A percentile compares a stretch with the other conserved stretches of the same genome.
Evolutionary conservation across 2,888 invertebrate species (phyloP).

Genomic region (Embidobia sp.): DNA sequence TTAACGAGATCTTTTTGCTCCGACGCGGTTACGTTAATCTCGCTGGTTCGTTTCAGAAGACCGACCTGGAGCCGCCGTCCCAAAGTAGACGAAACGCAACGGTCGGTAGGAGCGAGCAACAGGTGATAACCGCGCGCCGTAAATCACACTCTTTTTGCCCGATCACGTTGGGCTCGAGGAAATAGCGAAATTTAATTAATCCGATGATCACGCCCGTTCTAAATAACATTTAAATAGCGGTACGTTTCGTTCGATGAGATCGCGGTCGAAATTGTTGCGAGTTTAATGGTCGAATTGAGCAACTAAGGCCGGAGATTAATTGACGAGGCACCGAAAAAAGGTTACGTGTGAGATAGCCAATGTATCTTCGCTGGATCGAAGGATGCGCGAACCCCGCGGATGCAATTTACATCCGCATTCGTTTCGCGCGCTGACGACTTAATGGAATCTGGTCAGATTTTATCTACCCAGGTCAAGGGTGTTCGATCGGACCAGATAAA

Average conservation of each 20-base stretch:
- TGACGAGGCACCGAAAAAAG: conserved; percentile 23
- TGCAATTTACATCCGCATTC: too few relatives aligned
- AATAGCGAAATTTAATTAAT: conserved; percentile 31
- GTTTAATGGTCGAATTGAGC: conserved; percentile 31
- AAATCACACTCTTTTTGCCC: conserved; percentile 35
- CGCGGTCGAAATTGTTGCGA: conserved; percentile 3
- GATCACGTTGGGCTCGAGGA: too few relatives aligned
- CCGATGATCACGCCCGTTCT: conserved; percentile 25
- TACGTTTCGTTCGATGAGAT: conserved; percentile 9
- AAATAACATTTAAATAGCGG: conserved; percentile 54
- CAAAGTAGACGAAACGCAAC: too few relatives aligned
- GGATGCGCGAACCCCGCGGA: too few relatives aligned
- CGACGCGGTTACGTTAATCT: too few relatives aligned
- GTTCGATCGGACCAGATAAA: conserved; percentile 36
- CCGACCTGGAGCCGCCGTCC: too few relatives aligned
- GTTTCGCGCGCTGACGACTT: too few relatives aligned
- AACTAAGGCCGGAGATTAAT: conserved; percentile 35
- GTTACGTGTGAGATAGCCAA: not conserved
- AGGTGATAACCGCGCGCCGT: conserved; percentile 10
- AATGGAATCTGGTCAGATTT: conserved; percentile 46
- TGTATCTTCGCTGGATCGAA: too few relatives aligned
- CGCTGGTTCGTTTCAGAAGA: too few relatives aligned
- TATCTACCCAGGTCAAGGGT: conserved; percentile 32
- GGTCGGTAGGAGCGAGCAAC: too few relatives aligned
- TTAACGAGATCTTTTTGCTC: too few relatives aligned